Percentiles rank a stretch among this genome's conserved stretches.
Evolutionary conservation across 2,797 vertebrate species (phyloP).

Genomic region (Sorex maritimensis): DNA sequence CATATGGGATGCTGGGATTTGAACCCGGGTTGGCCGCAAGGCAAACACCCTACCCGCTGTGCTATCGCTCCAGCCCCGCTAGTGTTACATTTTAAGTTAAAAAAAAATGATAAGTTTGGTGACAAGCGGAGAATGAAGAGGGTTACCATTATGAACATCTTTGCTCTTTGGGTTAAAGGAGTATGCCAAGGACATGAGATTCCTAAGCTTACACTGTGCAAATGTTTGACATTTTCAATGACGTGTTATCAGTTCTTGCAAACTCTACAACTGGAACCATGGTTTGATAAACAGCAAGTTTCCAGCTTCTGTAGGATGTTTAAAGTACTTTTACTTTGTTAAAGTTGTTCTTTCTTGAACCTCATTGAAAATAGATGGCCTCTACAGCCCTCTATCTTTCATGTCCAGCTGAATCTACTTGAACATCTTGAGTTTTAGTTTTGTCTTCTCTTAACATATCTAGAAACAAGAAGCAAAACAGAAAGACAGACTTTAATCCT

Average conservation of each 20-base stretch:
- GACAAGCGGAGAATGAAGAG: constrained; percentile 25
- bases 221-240: constrained; percentile 9
- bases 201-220: neutral
- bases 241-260: neutral
- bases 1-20: too few relatives aligned
- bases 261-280: neutral
- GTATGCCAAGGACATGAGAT: neutral
- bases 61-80: neutral
- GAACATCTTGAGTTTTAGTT: constrained; percentile 55
- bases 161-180: constrained; percentile 12
- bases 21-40: too few relatives aligned
- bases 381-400: constrained; percentile 30
- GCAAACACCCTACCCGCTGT: too few relatives aligned
- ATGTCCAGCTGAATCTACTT: neutral
- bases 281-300: constrained; percentile 49
- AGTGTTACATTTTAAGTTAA: constrained; percentile 30
- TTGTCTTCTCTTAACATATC: neutral
- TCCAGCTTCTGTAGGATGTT: neutral
- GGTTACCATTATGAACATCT: neutral
- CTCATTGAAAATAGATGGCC: constrained; percentile 32
- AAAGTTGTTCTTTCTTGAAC: constrained; percentile 39
- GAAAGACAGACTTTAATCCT: neutral
- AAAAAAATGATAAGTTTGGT: neutral
- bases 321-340: constrained; percentile 28
- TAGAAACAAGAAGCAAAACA: neutral